Percentiles rank a stretch among this genome's conserved stretches.
Conservation (phyloP, 2,113 vertebrate species). For the Brachyistius frenatus region DNA sequence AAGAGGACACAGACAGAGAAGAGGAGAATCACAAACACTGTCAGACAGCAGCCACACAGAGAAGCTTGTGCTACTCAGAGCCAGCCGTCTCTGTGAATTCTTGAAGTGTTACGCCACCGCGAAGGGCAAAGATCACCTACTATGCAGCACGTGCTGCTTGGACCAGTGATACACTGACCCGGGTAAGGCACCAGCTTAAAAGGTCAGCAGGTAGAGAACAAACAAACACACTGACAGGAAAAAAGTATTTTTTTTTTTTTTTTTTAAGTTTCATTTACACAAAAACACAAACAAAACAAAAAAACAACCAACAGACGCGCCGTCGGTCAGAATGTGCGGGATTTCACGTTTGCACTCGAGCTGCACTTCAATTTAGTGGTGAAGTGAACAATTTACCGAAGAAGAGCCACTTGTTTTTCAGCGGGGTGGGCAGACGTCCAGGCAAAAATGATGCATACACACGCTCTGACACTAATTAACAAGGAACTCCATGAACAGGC, state of each 20-base stretch:
- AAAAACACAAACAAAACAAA: conserved; percentile 9
- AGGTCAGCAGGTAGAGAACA: not conserved
- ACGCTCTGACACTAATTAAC: not conserved
- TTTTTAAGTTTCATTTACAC: conserved; percentile 39
- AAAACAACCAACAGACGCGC: conserved; percentile 10
- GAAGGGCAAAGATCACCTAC: conserved; percentile 21
- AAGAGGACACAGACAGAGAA: conserved; percentile 25
- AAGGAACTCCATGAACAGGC: not conserved
- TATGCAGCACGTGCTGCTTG: not conserved
- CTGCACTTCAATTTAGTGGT: not conserved
- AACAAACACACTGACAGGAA: not conserved
- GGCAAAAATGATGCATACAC: not conserved
- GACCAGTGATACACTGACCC: not conserved
- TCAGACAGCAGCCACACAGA: conserved; percentile 34
- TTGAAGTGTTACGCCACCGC: conserved; percentile 18
- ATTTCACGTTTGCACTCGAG: conserved; percentile 52
- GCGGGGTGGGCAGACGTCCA: not conserved
- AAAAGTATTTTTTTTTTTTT: not conserved
- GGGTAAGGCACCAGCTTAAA: not conserved
- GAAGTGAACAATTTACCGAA: not conserved
- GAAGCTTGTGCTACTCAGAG: conserved; percentile 44
- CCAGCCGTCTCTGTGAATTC: conserved; percentile 59
- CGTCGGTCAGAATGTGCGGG: conserved; percentile 57
- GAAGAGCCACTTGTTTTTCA: not conserved
- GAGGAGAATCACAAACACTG: conserved; percentile 12